Evolutionary conservation across 1,140 invertebrate species (phyloP), one percentile per base, ranked within the genome.

Genomic region (Calosoma granatense): DNA sequence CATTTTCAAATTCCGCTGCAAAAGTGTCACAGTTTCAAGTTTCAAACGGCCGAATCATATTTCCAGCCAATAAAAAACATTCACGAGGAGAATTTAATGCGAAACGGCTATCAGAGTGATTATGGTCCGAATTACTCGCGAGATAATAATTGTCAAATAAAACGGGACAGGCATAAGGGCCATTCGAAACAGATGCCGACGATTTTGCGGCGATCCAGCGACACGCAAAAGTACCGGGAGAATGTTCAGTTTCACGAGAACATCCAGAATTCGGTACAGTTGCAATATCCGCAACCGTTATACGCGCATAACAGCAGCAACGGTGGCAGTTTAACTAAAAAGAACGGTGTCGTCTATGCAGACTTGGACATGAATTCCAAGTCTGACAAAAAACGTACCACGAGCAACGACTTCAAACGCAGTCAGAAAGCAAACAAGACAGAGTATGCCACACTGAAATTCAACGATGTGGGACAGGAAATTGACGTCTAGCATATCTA

Each of bases 391-490:
- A 53, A 53, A 53, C 51, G 51, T 20, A 20, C 9, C 4, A 17
- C 17, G 6, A n/a, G n/a, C n/a, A 17, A 47, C 17, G 41, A 47
- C 17, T 47, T 47, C 3, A 47, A 47, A 17, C 6, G 41, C 4
- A 47, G 41, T 47, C 41, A 47, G 17, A 47, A 47, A 17, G n/a
- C n/a, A n/a, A 47, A 47, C 17, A 47, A 47, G 70, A 84, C 81
- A 65, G 84, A 88, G 69, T 86, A 88, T 67, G 81, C 84, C 43
- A 84, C 85, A 63, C 78, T 88, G 59, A 85, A 85, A 72, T 89
- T 88, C 72, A 84, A 86, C 68, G 86, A 88, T 68, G 76, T 83
- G 59, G 81, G 81, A 64, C 79, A 82, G 67, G 82, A 84, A 71
- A 88, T 90, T 65, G 86, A 88, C 72, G 86, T 89, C 65, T 90